These are phyloP conservation scores for Drosophila auraria DNA, from an alignment of 1,140 invertebrate genomes.

Conservation along the genomic window DNA sequence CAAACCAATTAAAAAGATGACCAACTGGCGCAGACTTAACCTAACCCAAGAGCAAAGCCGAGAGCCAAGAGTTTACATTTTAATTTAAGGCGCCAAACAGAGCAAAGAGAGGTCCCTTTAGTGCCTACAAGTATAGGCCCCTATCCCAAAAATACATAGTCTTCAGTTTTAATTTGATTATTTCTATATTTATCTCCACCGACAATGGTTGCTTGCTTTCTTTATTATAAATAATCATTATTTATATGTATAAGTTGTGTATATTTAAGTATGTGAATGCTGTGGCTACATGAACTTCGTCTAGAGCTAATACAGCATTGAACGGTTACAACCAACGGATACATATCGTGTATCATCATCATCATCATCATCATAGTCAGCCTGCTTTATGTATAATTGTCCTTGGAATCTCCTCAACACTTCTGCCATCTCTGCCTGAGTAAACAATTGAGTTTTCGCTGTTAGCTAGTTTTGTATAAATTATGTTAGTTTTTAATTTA, in stretches of 20 bases:
- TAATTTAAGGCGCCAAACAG: constrained; percentile 16
- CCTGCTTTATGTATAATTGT: constrained; percentile 41
- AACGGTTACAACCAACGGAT: constrained; percentile 68
- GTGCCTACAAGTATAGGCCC: not conserved
- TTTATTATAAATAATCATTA: constrained; percentile 44
- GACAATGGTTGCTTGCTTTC: constrained; percentile 8
- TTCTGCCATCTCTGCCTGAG: constrained; percentile 49
- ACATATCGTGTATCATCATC: not conserved
- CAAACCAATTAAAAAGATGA: constrained; percentile 74
- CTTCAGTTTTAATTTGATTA: constrained; percentile 1
- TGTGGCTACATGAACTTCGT: constrained; percentile 54
- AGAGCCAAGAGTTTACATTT: constrained; percentile 14
- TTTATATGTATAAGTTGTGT: constrained; percentile 21
- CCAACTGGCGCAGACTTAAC: constrained; percentile 37
- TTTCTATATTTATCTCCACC: constrained; percentile 17
- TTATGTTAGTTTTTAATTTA: constrained; percentile 36
- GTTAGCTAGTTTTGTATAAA: constrained; percentile 36
- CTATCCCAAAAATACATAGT: not conserved
- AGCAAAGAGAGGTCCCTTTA: not conserved
- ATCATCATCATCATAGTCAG: constrained; percentile 17
- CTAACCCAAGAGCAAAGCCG: constrained; percentile 5
- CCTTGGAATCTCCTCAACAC: constrained; percentile 45
- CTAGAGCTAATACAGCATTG: constrained; percentile 63
- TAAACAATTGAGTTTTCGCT: constrained; percentile 44
- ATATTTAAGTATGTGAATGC: constrained; percentile 44